phyloP scores from a whole-genome alignment of 2,797 vertebrate species.

The Galaxias olidus region DNA sequence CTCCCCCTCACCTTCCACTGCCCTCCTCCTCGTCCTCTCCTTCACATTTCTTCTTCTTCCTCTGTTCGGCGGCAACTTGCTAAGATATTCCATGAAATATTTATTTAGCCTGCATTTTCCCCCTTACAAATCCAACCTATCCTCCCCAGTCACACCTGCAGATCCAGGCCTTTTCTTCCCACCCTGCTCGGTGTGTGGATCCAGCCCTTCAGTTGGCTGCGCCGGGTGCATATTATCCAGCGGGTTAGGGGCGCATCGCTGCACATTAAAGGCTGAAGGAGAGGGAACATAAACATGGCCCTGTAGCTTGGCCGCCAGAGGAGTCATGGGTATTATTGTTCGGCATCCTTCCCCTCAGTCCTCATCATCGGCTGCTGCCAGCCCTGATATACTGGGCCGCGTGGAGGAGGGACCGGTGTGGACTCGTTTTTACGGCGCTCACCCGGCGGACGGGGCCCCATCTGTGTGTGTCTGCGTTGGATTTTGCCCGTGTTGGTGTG shows the following conservation, averaged over 20 bases:
- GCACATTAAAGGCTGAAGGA: constrained; percentile 52
- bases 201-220: constrained; percentile 36
- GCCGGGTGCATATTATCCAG: constrained; percentile 42
- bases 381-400: constrained; percentile 6
- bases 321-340: constrained; percentile 33
- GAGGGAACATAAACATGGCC: constrained; percentile 37
- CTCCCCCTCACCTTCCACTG: not conserved
- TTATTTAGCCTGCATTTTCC: constrained; percentile 45
- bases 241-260: constrained; percentile 40
- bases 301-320: constrained; percentile 19
- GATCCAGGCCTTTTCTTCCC: constrained; percentile 33
- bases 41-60: too few species aligned
- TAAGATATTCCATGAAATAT: constrained; percentile 59
- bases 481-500: constrained; percentile 14
- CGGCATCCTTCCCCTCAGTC: constrained; percentile 26
- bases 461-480: not conserved
- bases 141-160: constrained; percentile 59
- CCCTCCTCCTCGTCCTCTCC: constrained; percentile 32
- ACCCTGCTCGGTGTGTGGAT: constrained; percentile 16
- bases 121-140: constrained; percentile 37
- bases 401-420: too few species aligned
- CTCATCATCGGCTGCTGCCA: constrained; percentile 13
- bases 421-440: too few species aligned
- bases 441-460: not conserved
- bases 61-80: constrained; percentile 15